Conservation (phyloP, 2,797 vertebrate genomes). For the Dromococcyx pavoninus region DNA sequence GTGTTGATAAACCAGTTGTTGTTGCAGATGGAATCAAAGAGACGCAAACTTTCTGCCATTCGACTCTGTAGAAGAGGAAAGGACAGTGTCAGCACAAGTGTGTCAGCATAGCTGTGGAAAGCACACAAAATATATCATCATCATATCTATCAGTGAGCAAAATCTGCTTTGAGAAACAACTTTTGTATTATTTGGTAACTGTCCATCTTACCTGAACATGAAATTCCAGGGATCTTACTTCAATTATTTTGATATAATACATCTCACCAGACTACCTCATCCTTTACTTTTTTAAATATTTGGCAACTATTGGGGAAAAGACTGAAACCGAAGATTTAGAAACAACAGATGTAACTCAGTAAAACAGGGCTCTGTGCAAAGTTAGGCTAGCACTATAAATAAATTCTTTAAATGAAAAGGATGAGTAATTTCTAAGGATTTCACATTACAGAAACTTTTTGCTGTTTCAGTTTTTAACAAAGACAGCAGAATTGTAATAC, state of each 20-base stretch:
- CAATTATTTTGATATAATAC: not conserved
- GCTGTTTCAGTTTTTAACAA: not conserved
- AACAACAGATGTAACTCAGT: not conserved
- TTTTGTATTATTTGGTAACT: not conserved
- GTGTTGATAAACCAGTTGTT: conserved; percentile 88
- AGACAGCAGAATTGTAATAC: not conserved
- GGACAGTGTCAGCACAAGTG: not conserved
- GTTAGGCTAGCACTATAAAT: not conserved
- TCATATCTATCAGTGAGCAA: not conserved
- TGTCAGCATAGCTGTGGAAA: not conserved
- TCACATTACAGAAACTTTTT: not conserved
- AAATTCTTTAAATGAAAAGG: not conserved
- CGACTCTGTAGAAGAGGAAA: conserved; percentile 74
- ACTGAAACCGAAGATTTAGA: not conserved
- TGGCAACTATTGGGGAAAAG: not conserved
- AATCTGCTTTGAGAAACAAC: not conserved
- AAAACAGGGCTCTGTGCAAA: not conserved
- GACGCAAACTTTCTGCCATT: conserved; percentile 85
- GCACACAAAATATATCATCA: not conserved
- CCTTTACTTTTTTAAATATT: not conserved
- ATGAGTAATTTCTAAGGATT: not conserved
- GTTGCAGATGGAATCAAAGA: conserved; percentile 87
- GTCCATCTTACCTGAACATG: not conserved
- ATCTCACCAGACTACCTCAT: not conserved
- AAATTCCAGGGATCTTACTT: not conserved